These are phyloP conservation scores for Potamarius usumacintae DNA, from an alignment of 2,113 vertebrate genomes.

Conservation along the genomic window DNA sequence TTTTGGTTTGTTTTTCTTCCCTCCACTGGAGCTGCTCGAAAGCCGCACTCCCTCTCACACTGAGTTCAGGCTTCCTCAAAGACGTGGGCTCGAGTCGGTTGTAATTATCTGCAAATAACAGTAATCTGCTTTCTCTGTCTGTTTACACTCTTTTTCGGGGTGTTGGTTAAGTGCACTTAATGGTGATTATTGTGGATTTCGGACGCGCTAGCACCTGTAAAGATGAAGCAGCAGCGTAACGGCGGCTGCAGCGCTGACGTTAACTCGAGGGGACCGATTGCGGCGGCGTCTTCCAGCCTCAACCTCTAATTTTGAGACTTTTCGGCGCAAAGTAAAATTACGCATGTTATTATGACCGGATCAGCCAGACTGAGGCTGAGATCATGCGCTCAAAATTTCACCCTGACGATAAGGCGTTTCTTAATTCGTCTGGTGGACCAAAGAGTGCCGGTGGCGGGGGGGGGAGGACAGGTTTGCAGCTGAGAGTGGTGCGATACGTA, in stretches of 20 bases:
- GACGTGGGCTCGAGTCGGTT: slow-evolving; percentile 41
- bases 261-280: slow-evolving; percentile 4
- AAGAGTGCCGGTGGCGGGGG: not conserved
- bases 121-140: slow-evolving; percentile 49
- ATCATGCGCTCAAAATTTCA: slow-evolving; percentile 21
- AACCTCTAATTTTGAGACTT: slow-evolving; percentile 44
- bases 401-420: slow-evolving; percentile 2
- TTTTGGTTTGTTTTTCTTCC: slow-evolving; percentile 15
- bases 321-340: slow-evolving; percentile 9
- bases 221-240: not conserved
- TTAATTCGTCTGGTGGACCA: not conserved
- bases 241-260: slow-evolving; percentile 35
- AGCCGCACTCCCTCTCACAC: slow-evolving; percentile 17
- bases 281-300: slow-evolving; percentile 7
- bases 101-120: slow-evolving; percentile 54
- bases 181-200: slow-evolving; percentile 34
- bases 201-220: slow-evolving; percentile 16
- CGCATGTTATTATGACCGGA: slow-evolving; percentile 1
- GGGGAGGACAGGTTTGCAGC: not conserved
- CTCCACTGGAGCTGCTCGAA: not conserved
- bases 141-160: slow-evolving; percentile 47
- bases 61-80: slow-evolving; percentile 31
- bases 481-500: not conserved
- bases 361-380: slow-evolving; percentile 29
- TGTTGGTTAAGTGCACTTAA: slow-evolving; percentile 38